Evolutionary conservation across 1,140 invertebrate species (phyloP).

Genomic region (Rhysida immarginata): DNA sequence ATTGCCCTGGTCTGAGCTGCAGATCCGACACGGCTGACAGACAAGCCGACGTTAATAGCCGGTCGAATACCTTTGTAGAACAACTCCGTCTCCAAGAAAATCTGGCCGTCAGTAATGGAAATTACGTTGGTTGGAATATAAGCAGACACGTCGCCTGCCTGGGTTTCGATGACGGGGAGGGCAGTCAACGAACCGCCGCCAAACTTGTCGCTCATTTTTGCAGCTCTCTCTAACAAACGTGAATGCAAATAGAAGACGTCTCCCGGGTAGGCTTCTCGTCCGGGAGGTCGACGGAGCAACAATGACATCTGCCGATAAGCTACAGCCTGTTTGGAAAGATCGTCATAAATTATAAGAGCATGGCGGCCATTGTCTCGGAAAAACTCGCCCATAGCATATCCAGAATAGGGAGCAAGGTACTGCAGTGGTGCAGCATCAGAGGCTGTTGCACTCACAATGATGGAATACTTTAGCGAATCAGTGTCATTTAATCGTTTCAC

Average conservation of each 20-base stretch:
- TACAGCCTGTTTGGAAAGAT: constrained; percentile 99
- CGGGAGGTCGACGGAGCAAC: constrained; percentile 94
- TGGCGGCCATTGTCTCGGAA: constrained; percentile 99
- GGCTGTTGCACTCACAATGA: constrained; percentile 96
- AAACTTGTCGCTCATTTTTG: constrained; percentile 94
- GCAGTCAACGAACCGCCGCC: constrained; percentile 97
- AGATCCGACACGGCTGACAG: constrained; percentile 97
- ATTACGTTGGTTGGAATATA: constrained; percentile 99
- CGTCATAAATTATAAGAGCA: constrained; percentile 98
- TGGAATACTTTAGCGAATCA: constrained; percentile 94
- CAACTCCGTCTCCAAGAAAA: constrained; percentile 99
- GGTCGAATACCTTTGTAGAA: constrained; percentile 99
- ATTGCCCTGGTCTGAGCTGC: constrained; percentile 99
- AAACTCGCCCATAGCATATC: constrained; percentile 99
- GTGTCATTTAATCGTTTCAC: constrained; percentile 92
- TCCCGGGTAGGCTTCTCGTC: constrained; percentile 99
- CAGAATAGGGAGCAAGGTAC: constrained; percentile 97
- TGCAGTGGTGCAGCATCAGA: constrained; percentile 99
- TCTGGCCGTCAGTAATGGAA: constrained; percentile 99
- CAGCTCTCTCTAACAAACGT: constrained; percentile 95
- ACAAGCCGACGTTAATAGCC: constrained; percentile 99
- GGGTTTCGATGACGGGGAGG: constrained; percentile 94
- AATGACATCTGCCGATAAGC: constrained; percentile 99
- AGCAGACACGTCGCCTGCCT: constrained; percentile 98
- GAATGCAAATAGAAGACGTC: constrained; percentile 99